Conservation (phyloP, 1,140 invertebrate species). For the Chrysomallon squamiferum region DNA sequence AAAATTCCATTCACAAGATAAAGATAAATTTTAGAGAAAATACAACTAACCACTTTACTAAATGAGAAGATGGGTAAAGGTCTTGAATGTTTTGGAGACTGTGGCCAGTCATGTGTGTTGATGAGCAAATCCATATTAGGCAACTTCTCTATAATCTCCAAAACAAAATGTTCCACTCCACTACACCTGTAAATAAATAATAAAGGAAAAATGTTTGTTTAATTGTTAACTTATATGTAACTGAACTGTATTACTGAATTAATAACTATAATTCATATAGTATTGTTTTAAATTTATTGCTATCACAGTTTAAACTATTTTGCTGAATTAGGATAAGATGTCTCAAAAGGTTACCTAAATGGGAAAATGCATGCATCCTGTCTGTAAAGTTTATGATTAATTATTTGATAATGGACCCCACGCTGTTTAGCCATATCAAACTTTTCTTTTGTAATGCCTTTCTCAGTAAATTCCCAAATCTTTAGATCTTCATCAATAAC, state of each 20-base stretch:
- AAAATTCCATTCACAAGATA: too few relatives aligned
- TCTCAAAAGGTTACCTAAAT: conserved; percentile 55
- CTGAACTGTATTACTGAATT: too few relatives aligned
- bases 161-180: conserved; percentile 88
- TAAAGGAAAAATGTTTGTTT: not conserved
- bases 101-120: conserved; percentile 93
- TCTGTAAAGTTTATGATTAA: conserved; percentile 80
- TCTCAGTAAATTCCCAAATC: conserved; percentile 74
- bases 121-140: conserved; percentile 87
- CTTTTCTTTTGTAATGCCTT: conserved; percentile 73
- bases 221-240: too few relatives aligned
- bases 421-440: conserved; percentile 66
- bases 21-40: too few relatives aligned
- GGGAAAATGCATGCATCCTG: conserved; percentile 90
- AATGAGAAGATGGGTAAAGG: conserved; percentile 89
- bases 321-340: too few relatives aligned
- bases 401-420: conserved; percentile 78
- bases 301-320: too few relatives aligned
- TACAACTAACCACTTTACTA: conserved; percentile 76
- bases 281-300: too few relatives aligned
- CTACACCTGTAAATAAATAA: conserved; percentile 71
- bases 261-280: too few relatives aligned
- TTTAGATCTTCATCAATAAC: conserved; percentile 76
- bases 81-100: conserved; percentile 73
- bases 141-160: conserved; percentile 71